Evolutionary conservation across 2,797 vertebrate genomes (phyloP).

Genomic region (Lindbergichthys nudifrons): DNA sequence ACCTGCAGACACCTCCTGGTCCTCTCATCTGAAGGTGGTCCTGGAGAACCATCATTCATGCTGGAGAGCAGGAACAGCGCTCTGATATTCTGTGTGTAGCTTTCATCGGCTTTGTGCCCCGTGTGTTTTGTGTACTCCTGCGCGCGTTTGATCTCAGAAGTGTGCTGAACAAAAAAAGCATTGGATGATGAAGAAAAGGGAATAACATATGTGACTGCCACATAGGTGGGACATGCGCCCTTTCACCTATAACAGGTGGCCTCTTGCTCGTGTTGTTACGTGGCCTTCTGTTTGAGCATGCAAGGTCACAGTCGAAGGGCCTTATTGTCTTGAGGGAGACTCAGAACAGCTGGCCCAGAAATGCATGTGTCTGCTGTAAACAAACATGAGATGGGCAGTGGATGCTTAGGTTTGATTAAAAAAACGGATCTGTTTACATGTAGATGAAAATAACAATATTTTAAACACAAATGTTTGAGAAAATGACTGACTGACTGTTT

Average conservation of each 20-base stretch:
- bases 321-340: conserved; percentile 25
- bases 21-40: conserved; percentile 67
- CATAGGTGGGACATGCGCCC: neutral
- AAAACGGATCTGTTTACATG: conserved; percentile 37
- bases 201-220: conserved; percentile 38
- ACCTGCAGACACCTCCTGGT: conserved; percentile 63
- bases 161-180: conserved; percentile 14
- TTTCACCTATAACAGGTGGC: neutral
- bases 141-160: conserved; percentile 52
- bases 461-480: neutral
- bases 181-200: conserved; percentile 33
- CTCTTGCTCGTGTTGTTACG: conserved; percentile 1
- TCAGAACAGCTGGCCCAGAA: conserved; percentile 32
- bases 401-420: conserved; percentile 53
- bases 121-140: conserved; percentile 12
- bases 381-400: conserved; percentile 27
- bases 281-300: neutral
- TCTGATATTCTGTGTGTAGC: conserved; percentile 60
- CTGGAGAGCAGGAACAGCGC: conserved; percentile 49
- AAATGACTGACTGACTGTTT: conserved; percentile 17
- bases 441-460: neutral
- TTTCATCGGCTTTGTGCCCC: conserved; percentile 15
- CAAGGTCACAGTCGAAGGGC: conserved; percentile 30
- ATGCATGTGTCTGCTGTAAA: conserved; percentile 52
- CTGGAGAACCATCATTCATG: conserved; percentile 75